phyloP scores from a whole-genome alignment of 2,797 vertebrate genomes.

The Cetoscarus ocellatus region DNA sequence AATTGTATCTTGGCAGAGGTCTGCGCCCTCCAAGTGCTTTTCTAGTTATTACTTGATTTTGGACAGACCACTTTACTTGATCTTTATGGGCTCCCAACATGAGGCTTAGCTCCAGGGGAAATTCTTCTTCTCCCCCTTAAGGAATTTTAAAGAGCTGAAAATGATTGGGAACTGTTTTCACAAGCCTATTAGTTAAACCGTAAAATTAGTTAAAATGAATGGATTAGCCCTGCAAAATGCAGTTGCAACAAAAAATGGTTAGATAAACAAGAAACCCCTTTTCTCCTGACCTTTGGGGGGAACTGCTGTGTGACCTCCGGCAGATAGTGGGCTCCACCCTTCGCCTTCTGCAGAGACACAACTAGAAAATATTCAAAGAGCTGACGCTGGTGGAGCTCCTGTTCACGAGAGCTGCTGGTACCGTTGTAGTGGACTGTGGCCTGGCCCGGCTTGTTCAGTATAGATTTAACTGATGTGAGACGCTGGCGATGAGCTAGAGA shows the following conservation, averaged over 20 bases:
- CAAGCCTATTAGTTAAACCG: not conserved
- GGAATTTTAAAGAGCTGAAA: no score
- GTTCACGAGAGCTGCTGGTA: conserved; percentile 40
- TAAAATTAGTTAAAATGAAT: not conserved
- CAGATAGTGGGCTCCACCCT: conserved; percentile 84
- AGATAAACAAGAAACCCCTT: not conserved
- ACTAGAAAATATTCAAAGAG: conserved; percentile 94
- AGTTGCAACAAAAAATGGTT: not conserved
- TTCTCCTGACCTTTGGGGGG: conserved; percentile 85
- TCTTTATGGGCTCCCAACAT: not conserved
- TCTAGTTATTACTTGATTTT: no score
- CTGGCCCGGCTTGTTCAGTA: conserved; percentile 58
- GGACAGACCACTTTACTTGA: no score
- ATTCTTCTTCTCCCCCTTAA: no score
- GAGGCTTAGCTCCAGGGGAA: not conserved
- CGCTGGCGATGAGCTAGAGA: conserved; percentile 68
- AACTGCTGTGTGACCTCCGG: conserved; percentile 93
- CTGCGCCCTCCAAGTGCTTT: no score
- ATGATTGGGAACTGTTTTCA: no score
- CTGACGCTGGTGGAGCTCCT: conserved; percentile 87
- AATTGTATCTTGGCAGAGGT: no score
- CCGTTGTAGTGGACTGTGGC: conserved; percentile 39
- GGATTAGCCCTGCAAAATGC: not conserved
- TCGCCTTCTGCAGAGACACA: conserved; percentile 90
- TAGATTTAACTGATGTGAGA: conserved; percentile 67